Evolutionary conservation across 2,113 vertebrate species (phyloP).

Genomic region (Crotalus helleri): DNA sequence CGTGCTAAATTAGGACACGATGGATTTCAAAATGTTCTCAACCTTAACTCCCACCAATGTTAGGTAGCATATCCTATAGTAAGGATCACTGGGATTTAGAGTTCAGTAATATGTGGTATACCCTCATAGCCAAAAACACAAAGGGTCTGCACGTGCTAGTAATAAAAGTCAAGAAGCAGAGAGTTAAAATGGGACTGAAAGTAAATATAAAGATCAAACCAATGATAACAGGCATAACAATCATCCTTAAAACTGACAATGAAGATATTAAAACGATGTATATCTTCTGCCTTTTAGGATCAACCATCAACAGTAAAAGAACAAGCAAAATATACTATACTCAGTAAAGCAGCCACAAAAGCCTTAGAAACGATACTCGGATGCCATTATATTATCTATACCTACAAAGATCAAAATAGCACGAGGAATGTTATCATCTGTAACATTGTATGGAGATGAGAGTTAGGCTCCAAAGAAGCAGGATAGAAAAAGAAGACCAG

Average conservation of each 20-base stretch:
- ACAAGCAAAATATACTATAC: not conserved
- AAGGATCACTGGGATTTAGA: not conserved
- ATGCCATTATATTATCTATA: not conserved
- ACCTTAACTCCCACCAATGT: not conserved
- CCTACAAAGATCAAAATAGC: not conserved
- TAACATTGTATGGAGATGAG: not conserved
- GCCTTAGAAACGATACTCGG: not conserved
- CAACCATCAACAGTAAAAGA: not conserved
- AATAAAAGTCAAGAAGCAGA: not conserved
- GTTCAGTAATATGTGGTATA: not conserved
- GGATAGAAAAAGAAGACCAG: not conserved
- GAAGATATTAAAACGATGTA: not conserved
- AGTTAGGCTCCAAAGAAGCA: not conserved
- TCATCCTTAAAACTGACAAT: not conserved
- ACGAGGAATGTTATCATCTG: not conserved
- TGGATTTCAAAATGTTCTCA: not conserved
- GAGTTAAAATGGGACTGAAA: not conserved
- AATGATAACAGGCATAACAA: not conserved
- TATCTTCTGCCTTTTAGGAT: not conserved
- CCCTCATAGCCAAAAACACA: not conserved
- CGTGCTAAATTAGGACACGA: not conserved
- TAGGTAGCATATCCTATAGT: not conserved
- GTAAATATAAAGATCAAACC: not conserved
- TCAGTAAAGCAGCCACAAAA: not conserved
- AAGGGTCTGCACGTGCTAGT: not conserved